Evolutionary conservation across 23 tunicate genomes (phyloP).

Genomic region (Pegea sp.): DNA sequence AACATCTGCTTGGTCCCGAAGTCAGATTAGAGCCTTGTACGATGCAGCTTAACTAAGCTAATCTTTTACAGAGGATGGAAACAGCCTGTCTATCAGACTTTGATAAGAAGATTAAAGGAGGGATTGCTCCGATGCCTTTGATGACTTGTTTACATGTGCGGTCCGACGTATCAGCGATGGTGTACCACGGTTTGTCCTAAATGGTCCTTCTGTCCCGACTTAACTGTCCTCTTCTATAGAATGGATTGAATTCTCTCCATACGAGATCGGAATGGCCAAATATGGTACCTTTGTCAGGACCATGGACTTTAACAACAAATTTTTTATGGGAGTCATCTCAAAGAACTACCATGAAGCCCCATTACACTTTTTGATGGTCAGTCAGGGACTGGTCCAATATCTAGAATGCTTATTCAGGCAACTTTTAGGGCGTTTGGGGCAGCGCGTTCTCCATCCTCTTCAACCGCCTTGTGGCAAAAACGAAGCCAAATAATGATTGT

Average conservation of each 20-base stretch:
- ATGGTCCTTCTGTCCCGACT: no score
- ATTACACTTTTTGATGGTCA: conserved; percentile 59
- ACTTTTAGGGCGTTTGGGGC: conserved; percentile 78
- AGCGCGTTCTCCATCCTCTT: conserved; percentile 74
- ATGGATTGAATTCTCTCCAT: conserved; percentile 75
- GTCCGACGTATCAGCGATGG: conserved; percentile 31
- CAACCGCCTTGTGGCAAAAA: conserved; percentile 38
- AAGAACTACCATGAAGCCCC: conserved; percentile 41
- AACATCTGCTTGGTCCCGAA: conserved; percentile 21
- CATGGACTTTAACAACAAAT: conserved; percentile 42
- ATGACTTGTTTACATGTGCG: conserved; percentile 48
- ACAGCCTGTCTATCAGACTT: conserved; percentile 21
- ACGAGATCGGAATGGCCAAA: conserved; percentile 72
- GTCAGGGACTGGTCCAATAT: no score
- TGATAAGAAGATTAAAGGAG: conserved; percentile 15
- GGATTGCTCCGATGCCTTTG: conserved; percentile 40
- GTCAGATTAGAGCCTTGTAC: conserved; percentile 1
- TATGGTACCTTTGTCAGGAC: conserved; percentile 74
- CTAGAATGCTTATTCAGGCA: neutral
- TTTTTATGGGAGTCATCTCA: conserved; percentile 46
- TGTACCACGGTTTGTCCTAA: conserved; percentile 23
- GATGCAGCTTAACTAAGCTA: neutral
- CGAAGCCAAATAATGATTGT: neutral
- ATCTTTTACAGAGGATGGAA: conserved; percentile 26
- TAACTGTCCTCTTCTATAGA: conserved; percentile 13